phyloP scores from a whole-genome alignment of 1,140 invertebrate species.

The Brachionus rotundiformis region DNA sequence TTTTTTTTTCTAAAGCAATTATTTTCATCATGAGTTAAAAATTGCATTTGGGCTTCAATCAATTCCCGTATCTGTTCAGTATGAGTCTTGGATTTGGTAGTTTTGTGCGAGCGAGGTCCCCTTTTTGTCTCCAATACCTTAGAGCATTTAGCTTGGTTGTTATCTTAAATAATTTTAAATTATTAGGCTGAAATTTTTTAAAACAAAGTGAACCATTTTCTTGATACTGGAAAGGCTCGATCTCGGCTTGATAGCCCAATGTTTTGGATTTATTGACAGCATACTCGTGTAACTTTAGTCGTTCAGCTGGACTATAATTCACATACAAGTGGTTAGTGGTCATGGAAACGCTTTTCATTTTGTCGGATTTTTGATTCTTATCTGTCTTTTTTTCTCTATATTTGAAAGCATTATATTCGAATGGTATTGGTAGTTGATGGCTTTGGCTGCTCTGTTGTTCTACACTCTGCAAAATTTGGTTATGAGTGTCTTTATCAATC shows the following conservation, averaged over 20 bases:
- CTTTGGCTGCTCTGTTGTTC: background rate
- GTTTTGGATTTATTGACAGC: background rate
- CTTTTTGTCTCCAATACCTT: background rate
- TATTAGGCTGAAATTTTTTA: background rate
- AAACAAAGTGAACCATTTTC: background rate
- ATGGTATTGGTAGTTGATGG: background rate
- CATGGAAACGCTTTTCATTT: background rate
- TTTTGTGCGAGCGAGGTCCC: background rate
- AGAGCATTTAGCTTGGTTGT: background rate
- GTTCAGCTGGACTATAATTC: background rate
- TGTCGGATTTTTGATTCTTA: background rate
- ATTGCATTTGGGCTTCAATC: slow-evolving; percentile 26
- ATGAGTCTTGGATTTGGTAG: background rate
- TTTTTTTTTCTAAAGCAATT: background rate
- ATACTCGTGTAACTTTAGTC: slow-evolving; percentile 22
- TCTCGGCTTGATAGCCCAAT: background rate
- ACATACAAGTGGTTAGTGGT: slow-evolving; percentile 3
- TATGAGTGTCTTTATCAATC: slow-evolving; percentile 16
- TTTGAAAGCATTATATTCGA: background rate
- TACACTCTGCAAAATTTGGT: background rate
- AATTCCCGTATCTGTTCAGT: background rate
- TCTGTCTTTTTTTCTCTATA: background rate
- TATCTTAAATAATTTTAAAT: background rate
- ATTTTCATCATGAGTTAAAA: background rate
- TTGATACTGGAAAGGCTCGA: background rate